Conservation (phyloP, 2,888 invertebrate species). For the Tetrapedia diversipes region DNA sequence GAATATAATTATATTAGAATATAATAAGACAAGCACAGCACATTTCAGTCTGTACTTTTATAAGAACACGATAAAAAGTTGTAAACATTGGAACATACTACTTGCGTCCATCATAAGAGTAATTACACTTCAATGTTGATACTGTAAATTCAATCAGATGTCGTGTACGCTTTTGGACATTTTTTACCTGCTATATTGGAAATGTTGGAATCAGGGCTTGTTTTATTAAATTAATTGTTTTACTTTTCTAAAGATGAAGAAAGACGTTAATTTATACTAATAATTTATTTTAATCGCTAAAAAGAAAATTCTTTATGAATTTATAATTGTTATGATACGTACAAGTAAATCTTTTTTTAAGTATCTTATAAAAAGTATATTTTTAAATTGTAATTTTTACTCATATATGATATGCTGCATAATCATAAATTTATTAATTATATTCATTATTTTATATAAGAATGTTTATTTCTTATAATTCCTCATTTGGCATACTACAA, state of each 20-base stretch:
- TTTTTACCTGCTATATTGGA: conserved; percentile 37
- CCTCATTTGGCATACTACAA: conserved; percentile 22
- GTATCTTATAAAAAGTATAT: conserved; percentile 13
- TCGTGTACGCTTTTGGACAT: conserved; percentile 67
- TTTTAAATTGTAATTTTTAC: conserved; percentile 2
- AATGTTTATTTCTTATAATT: conserved; percentile 36
- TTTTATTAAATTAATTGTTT: conserved; percentile 11
- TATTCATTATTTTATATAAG: conserved; percentile 48
- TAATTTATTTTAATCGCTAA: conserved; percentile 1
- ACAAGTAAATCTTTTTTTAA: too few relatives aligned
- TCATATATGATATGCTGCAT: conserved; percentile 26
- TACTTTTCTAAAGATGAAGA: not conserved
- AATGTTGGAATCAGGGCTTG: conserved; percentile 41
- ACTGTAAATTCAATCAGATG: conserved; percentile 74
- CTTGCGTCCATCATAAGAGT: conserved; percentile 65
- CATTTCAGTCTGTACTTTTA: conserved; percentile 78
- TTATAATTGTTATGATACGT: conserved; percentile 9
- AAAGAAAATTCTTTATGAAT: conserved; percentile 11
- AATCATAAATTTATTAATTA: conserved; percentile 26
- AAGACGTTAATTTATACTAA: not conserved
- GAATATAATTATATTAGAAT: conserved; percentile 69
- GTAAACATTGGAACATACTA: conserved; percentile 64
- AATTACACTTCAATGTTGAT: conserved; percentile 65
- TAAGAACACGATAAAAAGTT: conserved; percentile 69
- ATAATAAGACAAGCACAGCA: conserved; percentile 74